Conservation (phyloP, 2,113 vertebrate genomes). For the Ornithorhynchus anatinus region DNA sequence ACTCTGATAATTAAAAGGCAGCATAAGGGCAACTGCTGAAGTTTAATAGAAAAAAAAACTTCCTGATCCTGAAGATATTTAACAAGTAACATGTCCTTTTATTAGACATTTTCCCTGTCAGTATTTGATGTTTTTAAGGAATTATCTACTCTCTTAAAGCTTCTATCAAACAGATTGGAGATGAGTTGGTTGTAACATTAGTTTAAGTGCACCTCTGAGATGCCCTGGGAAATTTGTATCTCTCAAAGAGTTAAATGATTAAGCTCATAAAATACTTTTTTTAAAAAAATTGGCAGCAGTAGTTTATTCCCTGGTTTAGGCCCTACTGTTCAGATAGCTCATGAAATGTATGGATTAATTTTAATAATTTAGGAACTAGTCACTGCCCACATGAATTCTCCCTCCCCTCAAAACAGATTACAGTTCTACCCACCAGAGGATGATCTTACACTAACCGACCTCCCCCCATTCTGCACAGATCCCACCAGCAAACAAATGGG, state of each 20-base stretch:
- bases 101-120: neutral
- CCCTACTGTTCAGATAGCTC: neutral
- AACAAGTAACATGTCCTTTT: no score
- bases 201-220: neutral
- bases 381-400: no score
- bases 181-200: neutral
- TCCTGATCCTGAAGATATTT: neutral
- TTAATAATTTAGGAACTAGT: neutral
- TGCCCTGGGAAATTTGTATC: neutral
- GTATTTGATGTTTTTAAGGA: neutral
- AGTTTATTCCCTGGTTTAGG: neutral
- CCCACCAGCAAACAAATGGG: no score
- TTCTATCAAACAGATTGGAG: neutral
- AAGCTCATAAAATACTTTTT: conserved; percentile 44
- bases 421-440: no score
- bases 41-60: neutral
- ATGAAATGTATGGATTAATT: conserved; percentile 50
- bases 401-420: no score
- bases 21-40: neutral
- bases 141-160: neutral
- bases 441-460: no score
- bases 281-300: neutral
- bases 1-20: neutral
- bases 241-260: conserved; percentile 38
- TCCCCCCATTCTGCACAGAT: no score